Evolutionary conservation across 2,888 invertebrate genomes (phyloP).

Genomic region (Thymelicus lineola): DNA sequence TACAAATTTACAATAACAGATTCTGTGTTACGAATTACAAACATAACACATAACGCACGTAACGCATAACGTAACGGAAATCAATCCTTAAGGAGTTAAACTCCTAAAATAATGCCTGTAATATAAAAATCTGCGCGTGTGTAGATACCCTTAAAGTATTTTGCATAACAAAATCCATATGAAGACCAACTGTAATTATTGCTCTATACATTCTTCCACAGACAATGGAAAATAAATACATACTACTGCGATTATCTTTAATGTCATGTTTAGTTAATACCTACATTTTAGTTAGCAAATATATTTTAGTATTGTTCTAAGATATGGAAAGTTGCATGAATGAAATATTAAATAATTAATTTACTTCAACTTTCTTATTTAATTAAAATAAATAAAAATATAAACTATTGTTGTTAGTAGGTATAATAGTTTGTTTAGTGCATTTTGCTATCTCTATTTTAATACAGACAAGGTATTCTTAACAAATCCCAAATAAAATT

Average conservation of each 20-base stretch:
- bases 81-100: too few relatives aligned
- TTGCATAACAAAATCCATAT: constrained; percentile 40
- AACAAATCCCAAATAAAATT: too few relatives aligned
- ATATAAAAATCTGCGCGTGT: not conserved
- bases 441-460: too few relatives aligned
- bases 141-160: constrained; percentile 30
- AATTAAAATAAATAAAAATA: not conserved
- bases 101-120: too few relatives aligned
- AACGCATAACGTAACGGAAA: too few relatives aligned
- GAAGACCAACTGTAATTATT: constrained; percentile 43
- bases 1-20: too few relatives aligned
- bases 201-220: constrained; percentile 41
- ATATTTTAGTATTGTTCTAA: constrained; percentile 45
- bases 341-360: not conserved
- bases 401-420: not conserved
- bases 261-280: constrained; percentile 42
- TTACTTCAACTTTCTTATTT: not conserved
- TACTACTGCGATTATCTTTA: constrained; percentile 38
- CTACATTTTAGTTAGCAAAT: constrained; percentile 41
- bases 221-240: constrained; percentile 53
- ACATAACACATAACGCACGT: too few relatives aligned
- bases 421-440: too few relatives aligned
- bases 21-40: too few relatives aligned
- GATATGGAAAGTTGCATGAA: constrained; percentile 1
- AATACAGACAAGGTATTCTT: too few relatives aligned